Percentiles rank a stretch among this genome's conserved stretches.
phyloP scores from a whole-genome alignment of 2,797 vertebrate genomes.

The Rhodeus uyekii region DNA sequence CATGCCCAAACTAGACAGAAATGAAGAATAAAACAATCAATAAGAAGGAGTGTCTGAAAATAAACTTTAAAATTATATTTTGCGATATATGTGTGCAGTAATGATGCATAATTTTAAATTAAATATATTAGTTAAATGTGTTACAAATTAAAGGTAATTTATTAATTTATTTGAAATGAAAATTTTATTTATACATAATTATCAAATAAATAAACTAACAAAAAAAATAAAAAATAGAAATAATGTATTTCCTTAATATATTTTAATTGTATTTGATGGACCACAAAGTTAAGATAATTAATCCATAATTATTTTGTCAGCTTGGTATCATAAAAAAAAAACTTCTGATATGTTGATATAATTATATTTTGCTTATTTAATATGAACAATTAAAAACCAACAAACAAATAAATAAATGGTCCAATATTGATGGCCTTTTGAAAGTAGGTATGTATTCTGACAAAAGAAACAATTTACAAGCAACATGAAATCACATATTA shows the following conservation, averaged over 20 bases:
- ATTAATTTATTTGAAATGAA: neutral
- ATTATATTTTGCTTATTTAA: no score
- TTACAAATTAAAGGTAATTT: neutral
- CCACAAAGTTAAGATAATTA: neutral
- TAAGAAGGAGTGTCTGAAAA: no score
- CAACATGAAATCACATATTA: no score
- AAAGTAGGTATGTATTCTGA: no score
- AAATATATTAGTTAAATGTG: neutral
- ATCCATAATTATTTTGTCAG: neutral
- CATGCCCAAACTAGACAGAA: constrained; percentile 65
- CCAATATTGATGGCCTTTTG: no score
- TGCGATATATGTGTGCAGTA: no score
- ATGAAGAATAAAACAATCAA: neutral
- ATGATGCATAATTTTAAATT: neutral
- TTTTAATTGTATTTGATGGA: neutral
- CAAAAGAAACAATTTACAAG: no score
- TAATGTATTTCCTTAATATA: neutral
- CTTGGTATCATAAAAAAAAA: neutral
- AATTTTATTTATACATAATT: neutral
- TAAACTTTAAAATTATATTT: neutral
- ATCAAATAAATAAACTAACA: no score
- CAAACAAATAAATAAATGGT: neutral
- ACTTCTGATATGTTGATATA: no score
- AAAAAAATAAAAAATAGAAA: no score
- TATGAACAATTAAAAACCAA: neutral